phyloP scores from a whole-genome alignment of 2,113 vertebrate genomes.

The Neomonachus schauinslandi region DNA sequence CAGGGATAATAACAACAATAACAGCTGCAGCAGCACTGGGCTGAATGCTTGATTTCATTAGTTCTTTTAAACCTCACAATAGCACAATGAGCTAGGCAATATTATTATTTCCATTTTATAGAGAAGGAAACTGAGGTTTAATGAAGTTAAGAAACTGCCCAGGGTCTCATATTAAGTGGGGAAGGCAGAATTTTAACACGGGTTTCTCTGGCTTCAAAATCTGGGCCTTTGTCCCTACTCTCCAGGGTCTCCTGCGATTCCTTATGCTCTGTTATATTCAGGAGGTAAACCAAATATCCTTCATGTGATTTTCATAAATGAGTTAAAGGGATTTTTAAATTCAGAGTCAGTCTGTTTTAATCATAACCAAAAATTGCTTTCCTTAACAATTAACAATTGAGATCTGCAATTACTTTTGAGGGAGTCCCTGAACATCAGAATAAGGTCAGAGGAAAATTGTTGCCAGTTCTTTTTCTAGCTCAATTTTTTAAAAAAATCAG shows the following conservation, averaged over 20 bases:
- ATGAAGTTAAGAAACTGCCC: background rate
- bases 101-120: background rate
- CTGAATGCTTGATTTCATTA: background rate
- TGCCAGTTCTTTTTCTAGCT: constrained; percentile 55
- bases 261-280: background rate
- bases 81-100: background rate
- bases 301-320: constrained; percentile 9
- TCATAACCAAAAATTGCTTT: constrained; percentile 61
- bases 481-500: constrained; percentile 61
- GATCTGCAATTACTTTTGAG: constrained; percentile 72
- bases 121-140: constrained; percentile 21
- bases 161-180: background rate
- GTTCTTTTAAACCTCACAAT: constrained; percentile 12
- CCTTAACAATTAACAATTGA: constrained; percentile 67
- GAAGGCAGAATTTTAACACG: background rate
- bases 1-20: background rate
- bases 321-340: constrained; percentile 4
- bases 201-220: background rate
- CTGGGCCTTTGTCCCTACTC: background rate
- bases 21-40: background rate
- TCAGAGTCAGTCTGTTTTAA: constrained; percentile 56
- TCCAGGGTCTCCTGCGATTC: background rate
- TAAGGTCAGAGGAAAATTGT: constrained; percentile 72
- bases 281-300: background rate
- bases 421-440: constrained; percentile 54